These are phyloP conservation scores for Marcusenius ussheri DNA, from an alignment of 2,113 vertebrate genomes.

Conservation along the genomic window DNA sequence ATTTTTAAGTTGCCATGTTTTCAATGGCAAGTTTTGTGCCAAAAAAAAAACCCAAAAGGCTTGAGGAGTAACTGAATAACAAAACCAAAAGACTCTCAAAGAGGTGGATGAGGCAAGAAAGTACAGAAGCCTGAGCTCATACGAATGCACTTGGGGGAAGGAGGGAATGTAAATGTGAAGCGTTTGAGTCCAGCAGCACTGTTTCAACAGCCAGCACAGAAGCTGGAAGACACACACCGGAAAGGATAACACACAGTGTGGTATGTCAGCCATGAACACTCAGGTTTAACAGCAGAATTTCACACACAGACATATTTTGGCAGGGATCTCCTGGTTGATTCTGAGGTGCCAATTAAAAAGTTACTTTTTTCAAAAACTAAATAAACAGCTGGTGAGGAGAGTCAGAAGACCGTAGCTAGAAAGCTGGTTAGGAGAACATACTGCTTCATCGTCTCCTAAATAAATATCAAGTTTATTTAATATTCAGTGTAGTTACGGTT, in stretches of 20 bases:
- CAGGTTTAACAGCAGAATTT: constrained; percentile 7
- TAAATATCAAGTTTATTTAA: background rate
- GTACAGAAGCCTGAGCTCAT: background rate
- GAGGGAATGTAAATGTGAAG: constrained; percentile 9
- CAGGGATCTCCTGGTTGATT: background rate
- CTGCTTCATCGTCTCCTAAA: background rate
- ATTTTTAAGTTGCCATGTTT: background rate
- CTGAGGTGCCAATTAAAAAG: background rate
- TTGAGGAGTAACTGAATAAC: constrained; percentile 20
- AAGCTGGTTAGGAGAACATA: background rate
- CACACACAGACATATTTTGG: background rate
- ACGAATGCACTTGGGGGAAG: background rate
- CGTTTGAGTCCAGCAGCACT: constrained; percentile 24
- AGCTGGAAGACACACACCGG: constrained; percentile 26
- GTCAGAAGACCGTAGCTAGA: background rate
- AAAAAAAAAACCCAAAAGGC: background rate
- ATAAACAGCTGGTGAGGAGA: background rate
- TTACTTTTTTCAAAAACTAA: background rate
- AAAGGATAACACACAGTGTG: background rate
- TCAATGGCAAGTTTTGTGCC: background rate
- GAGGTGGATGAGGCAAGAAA: background rate
- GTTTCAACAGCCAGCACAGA: constrained; percentile 23
- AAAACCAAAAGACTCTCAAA: constrained; percentile 7
- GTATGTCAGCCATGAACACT: constrained; percentile 24
- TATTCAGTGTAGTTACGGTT: background rate